Conservation (phyloP, 2,113 vertebrate species). For the Melanerpes formicivorus region DNA sequence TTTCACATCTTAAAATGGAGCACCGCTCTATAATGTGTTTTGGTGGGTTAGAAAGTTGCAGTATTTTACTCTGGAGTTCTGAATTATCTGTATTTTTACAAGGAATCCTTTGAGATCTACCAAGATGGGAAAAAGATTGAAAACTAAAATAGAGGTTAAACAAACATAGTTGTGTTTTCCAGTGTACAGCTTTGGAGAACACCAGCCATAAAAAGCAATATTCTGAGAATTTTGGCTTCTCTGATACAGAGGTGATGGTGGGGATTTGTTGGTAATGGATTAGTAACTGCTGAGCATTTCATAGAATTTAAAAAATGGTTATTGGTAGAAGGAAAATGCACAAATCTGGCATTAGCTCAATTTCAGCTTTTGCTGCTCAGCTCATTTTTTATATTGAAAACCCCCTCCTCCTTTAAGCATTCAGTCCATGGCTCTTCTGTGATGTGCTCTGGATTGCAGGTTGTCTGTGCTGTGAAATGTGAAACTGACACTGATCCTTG, state of each 20-base stretch:
- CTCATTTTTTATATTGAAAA: neutral
- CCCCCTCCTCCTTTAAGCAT: neutral
- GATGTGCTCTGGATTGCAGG: neutral
- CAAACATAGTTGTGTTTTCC: neutral
- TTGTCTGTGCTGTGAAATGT: neutral
- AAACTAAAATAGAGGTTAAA: neutral
- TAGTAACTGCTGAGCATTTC: neutral
- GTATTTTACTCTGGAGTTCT: constrained; percentile 8
- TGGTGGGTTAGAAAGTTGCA: neutral
- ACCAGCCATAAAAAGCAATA: neutral
- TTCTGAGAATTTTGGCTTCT: neutral
- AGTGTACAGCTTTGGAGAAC: neutral
- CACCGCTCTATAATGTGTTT: neutral
- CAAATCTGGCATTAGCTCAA: neutral
- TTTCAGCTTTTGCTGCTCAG: constrained; percentile 8
- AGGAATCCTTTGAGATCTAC: neutral
- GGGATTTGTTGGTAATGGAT: neutral
- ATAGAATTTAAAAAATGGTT: neutral
- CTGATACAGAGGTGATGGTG: neutral
- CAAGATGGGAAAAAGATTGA: neutral
- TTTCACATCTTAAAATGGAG: neutral
- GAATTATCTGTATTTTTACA: constrained; percentile 10
- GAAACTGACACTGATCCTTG: neutral
- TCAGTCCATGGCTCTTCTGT: neutral
- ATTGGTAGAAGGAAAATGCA: neutral